phyloP scores from a whole-genome alignment of 2,797 vertebrate species.

The Prionace glauca region DNA sequence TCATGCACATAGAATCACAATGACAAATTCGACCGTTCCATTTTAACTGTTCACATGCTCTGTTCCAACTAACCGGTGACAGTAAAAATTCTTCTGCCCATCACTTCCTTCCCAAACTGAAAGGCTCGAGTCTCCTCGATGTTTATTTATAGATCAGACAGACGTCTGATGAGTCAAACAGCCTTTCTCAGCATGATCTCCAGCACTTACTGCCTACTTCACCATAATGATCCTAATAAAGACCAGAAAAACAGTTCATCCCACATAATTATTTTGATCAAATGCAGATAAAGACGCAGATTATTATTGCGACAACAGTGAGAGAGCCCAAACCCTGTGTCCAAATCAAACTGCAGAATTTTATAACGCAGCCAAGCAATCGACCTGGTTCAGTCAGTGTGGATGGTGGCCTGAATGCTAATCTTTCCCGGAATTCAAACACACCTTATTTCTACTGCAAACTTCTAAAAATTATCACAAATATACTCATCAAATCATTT shows the following conservation, averaged over 20 bases:
- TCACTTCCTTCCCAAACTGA: neutral
- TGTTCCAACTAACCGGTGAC: neutral
- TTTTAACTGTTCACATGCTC: neutral
- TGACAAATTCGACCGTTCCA: neutral
- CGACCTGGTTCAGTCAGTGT: neutral
- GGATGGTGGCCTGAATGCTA: neutral
- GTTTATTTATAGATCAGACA: neutral
- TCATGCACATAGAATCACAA: neutral
- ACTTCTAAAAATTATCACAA: neutral
- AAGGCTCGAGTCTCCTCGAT: neutral
- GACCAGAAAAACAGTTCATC: neutral
- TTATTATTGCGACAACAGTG: neutral
- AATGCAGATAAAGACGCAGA: neutral
- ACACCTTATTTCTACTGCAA: neutral
- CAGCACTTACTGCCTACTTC: neutral
- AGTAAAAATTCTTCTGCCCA: neutral
- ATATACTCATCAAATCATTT: neutral
- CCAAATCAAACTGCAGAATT: neutral
- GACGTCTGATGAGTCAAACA: neutral
- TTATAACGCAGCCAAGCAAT: neutral
- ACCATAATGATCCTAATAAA: neutral
- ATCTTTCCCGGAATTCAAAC: neutral
- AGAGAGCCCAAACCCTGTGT: neutral
- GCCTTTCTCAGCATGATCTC: neutral
- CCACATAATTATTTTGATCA: neutral